Base-by-base conservation (phyloP, 2,113 vertebrate species). In the Cygnus atratus region DNA sequence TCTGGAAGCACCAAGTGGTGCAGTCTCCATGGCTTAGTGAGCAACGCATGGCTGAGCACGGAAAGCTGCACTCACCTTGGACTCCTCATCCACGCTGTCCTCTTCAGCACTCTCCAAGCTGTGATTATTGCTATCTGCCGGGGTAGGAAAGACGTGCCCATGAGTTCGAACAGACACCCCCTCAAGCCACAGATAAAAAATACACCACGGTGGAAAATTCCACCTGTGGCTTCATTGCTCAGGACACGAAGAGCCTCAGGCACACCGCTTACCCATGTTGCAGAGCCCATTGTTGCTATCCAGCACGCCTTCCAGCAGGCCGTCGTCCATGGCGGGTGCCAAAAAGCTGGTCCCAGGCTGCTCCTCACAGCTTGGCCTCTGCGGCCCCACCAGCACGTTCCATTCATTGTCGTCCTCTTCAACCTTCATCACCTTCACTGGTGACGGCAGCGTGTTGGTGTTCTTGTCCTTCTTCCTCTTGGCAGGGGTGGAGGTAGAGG, bases 401-500 rank as follows among this genome's bases (percentile, higher is more conserved):
- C 33, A 28, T 17, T 16, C 18, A 0, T 61, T 1, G 0, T 61
- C 11, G 1, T 33, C 20, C 4, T 29, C 11, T 48, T 91, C 75
- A 17, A 25, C 18, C 62, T 91, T 95, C 5, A 73, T 7, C 16
- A 13, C 9, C 37, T 89, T 79, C 29, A 21, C 22, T 2, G 16
- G 54, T 1, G 3, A 5, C 0, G 3, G 31, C 13, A 39, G 4
- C 12, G n/a, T 10, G 11, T 1, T 24, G 6, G 3, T 67, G 13
- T 22, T 10, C 48, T 78, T 41, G 10, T 25, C 20, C 13, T 11
- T 19, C 22, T 74, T 74, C 50, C 67, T 91, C 62, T 89, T 93
- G 19, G 19, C 16, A 7, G 48, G 21, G 7, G 5, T 55, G 20
- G 43, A 63, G 13, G 19, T 5, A 6, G 33, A 46, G 8, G 13